phyloP scores from a whole-genome alignment of 2,113 vertebrate genomes.

The Puma concolor region DNA sequence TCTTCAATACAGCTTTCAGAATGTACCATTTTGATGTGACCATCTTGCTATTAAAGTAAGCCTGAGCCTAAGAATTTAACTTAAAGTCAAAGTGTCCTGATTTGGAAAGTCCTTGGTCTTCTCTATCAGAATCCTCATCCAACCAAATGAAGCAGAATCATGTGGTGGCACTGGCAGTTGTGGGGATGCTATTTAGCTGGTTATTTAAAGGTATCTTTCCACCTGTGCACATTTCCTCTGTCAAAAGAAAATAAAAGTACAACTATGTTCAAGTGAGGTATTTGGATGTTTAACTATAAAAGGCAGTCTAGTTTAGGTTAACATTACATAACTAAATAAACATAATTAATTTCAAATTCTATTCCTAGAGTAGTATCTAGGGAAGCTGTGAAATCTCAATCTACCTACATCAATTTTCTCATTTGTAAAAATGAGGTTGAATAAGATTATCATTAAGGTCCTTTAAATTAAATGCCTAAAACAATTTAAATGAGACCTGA shows the following conservation, averaged over 20 bases:
- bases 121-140: neutral
- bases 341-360: neutral
- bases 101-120: neutral
- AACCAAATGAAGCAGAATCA: neutral
- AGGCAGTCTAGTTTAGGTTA: neutral
- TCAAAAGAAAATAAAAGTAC: neutral
- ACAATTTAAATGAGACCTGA: neutral
- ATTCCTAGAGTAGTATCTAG: neutral
- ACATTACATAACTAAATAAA: neutral
- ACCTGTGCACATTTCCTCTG: neutral
- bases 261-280: neutral
- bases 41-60: neutral
- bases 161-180: neutral
- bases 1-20: neutral
- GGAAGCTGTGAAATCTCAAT: neutral
- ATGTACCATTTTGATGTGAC: neutral
- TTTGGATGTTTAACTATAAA: neutral
- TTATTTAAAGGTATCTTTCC: neutral
- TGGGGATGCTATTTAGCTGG: neutral
- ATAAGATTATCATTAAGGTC: neutral
- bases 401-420: neutral
- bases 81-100: neutral
- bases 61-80: neutral
- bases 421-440: neutral
- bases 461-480: neutral